phyloP scores from a whole-genome alignment of 2,888 invertebrate species.

The Cordilura impudica region DNA sequence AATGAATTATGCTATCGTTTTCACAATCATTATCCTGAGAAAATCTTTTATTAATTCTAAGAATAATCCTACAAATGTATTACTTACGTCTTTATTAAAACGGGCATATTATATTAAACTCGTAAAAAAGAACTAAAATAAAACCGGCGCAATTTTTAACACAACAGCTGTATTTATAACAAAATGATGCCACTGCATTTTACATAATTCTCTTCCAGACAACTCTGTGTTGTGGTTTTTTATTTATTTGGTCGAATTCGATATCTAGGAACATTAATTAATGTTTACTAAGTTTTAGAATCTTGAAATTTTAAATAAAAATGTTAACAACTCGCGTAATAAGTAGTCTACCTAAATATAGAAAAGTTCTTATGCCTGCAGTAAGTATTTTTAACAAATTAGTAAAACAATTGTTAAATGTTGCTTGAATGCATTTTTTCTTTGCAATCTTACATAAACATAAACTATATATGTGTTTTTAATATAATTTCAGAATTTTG shows the following conservation, averaged over 20 bases:
- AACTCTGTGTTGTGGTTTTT: background rate
- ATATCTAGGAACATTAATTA: background rate
- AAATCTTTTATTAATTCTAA: too few species aligned
- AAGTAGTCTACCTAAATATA: slow-evolving; percentile 58
- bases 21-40: too few species aligned
- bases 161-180: background rate
- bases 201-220: too few species aligned
- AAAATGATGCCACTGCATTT: background rate
- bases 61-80: background rate
- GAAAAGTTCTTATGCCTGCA: slow-evolving; percentile 58
- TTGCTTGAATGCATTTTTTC: background rate
- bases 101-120: slow-evolving; percentile 31
- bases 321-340: slow-evolving; percentile 71
- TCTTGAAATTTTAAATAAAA: slow-evolving; percentile 39
- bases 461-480: slow-evolving; percentile 4
- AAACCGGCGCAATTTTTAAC: background rate
- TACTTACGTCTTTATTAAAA: slow-evolving; percentile 45
- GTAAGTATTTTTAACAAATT: slow-evolving; percentile 61
- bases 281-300: slow-evolving; percentile 9
- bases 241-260: background rate
- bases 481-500: slow-evolving; percentile 64
- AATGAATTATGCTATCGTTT: too few species aligned
- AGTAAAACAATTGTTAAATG: background rate
- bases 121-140: too few species aligned
- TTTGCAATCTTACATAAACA: slow-evolving; percentile 73